Base-by-base conservation (phyloP, 2,113 vertebrate species). In the Corythaeola cristata region DNA sequence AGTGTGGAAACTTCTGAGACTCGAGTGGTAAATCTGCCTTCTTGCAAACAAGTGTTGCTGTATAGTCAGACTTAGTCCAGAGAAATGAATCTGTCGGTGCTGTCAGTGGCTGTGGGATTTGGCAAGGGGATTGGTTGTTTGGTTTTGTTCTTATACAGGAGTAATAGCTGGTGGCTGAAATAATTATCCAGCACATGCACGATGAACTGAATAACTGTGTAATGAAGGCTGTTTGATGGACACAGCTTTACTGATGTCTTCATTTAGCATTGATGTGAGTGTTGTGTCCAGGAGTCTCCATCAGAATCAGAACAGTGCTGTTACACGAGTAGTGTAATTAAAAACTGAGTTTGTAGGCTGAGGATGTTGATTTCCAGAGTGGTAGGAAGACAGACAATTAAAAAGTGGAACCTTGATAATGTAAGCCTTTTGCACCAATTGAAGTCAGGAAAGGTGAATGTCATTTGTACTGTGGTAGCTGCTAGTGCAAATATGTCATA, bases 151-250 rank as follows among this genome's bases (percentile, higher is more conserved):
- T 71, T 63, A 21, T 26, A 8, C 47, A 80, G 63, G 41, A 77
- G 15, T 45, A 23, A 19, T 68, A 56, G 50, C 64, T 68, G 63
- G 8, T 68, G 58, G 14, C 33, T 81, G 73, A 63, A 52, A n/a
- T 53, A 20, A n/a, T 82, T 53, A 3, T 19, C 21, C 66, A 13
- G 22, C 20, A 3, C 8, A 10, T 0, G 1, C 30, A 39, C 1
- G 5, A 20, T 52, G 23, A 63, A 27, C 41, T 52, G n/a, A 56
- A 33, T 50, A n/a, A 26, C 28, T 56, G 26, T 1, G 0, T 50
- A 73, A 23, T 22, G 79, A 55, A 74, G 41, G 55, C 56, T 52
- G 18, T 28, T 62, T 63, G 68, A 28, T 37, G 50, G 32, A n/a
- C 26, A 17, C 41, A 74, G 28, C 76, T 63, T 82, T 73, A 53